Conservation (phyloP, 2,113 vertebrate genomes). For the Opisthocomus hoazin region DNA sequence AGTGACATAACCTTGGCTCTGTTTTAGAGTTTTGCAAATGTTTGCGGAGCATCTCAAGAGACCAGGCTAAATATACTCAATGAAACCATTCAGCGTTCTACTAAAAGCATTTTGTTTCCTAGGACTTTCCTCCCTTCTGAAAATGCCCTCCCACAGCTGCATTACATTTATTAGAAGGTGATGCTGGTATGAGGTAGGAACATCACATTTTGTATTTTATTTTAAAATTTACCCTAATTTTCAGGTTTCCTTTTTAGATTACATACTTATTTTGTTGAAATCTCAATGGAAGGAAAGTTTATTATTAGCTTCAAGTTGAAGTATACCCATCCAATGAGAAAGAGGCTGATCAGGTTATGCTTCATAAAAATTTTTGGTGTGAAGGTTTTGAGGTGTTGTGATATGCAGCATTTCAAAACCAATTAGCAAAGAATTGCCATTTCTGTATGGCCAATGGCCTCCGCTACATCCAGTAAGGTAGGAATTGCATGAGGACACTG, state of each 20-base stretch:
- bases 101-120: conserved; percentile 52
- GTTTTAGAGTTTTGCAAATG: conserved; percentile 35
- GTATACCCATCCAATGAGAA: neutral
- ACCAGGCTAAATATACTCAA: conserved; percentile 54
- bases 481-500: neutral
- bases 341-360: neutral
- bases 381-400: neutral
- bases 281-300: neutral
- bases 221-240: neutral
- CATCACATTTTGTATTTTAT: neutral
- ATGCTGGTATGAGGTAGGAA: neutral
- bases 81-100: conserved; percentile 54
- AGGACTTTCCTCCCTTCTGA: conserved; percentile 8
- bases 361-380: neutral
- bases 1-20: conserved; percentile 53
- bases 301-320: neutral
- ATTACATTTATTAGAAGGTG: conserved; percentile 9
- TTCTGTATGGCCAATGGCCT: neutral
- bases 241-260: neutral
- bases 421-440: neutral
- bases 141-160: neutral
- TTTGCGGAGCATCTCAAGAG: conserved; percentile 52
- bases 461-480: neutral
- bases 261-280: neutral
- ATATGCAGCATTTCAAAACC: neutral